Percentiles rank a stretch among this genome's conserved stretches.
Evolutionary conservation across 1,140 invertebrate genomes (phyloP).

Genomic region (Orchestia grillus): DNA sequence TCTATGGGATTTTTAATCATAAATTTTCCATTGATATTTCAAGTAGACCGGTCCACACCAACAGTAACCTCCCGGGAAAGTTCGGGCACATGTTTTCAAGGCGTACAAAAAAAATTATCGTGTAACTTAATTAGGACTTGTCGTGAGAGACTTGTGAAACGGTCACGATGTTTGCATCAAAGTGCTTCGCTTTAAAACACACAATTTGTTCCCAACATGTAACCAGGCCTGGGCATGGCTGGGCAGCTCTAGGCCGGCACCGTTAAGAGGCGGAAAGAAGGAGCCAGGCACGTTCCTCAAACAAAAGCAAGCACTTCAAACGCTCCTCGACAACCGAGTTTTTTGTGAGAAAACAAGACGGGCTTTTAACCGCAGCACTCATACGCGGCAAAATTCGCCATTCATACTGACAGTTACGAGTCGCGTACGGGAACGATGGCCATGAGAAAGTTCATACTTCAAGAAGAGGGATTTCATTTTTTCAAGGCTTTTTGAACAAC

Average conservation of each 20-base stretch:
- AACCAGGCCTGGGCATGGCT: background rate
- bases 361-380: background rate
- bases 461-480: too few relatives aligned
- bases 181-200: background rate
- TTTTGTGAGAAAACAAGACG: background rate
- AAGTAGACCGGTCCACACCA: too few relatives aligned
- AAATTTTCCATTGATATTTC: too few relatives aligned
- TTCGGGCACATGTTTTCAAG: too few relatives aligned
- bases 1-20: too few relatives aligned
- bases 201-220: background rate
- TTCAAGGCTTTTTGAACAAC: too few relatives aligned
- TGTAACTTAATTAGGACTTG: too few relatives aligned
- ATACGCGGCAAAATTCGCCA: background rate
- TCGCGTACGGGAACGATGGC: background rate
- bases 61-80: too few relatives aligned
- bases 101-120: too few relatives aligned
- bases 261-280: background rate
- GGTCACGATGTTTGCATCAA: background rate
- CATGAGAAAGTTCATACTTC: background rate
- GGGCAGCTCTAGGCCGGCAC: background rate
- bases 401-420: background rate
- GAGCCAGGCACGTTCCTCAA: background rate
- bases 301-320: background rate
- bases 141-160: background rate
- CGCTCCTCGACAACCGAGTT: background rate